These are phyloP conservation scores for Sphenodon punctatus DNA, from an alignment of 2,797 vertebrate genomes.

Conservation along the genomic window DNA sequence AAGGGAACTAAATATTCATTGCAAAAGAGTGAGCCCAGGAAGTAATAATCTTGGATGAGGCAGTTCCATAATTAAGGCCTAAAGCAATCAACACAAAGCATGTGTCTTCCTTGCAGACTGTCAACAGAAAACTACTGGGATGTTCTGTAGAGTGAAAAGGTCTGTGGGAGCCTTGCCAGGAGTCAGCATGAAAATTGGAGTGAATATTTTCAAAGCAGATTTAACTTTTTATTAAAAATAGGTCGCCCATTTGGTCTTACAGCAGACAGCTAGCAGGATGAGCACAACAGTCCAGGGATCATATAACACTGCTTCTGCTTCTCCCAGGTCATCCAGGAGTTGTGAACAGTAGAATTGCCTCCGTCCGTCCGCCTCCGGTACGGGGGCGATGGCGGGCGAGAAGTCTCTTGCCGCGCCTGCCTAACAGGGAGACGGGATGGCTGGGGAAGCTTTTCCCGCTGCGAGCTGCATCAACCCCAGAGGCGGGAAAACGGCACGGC, in stretches of 20 bases:
- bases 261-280: neutral
- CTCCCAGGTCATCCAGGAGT: neutral
- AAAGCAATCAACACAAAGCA: neutral
- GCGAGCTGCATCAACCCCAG: too few species aligned
- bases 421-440: too few species aligned
- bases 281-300: neutral
- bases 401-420: too few species aligned
- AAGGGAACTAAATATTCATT: neutral
- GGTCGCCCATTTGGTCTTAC: neutral
- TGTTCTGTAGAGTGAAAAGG: neutral
- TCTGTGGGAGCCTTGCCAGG: neutral
- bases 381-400: too few species aligned
- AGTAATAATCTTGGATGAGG: neutral
- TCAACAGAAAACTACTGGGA: neutral
- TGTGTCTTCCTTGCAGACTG: neutral
- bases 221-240: neutral
- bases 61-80: neutral
- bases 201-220: neutral
- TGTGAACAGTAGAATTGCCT: neutral
- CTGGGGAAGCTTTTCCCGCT: too few species aligned
- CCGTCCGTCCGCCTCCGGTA: too few species aligned
- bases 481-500: too few species aligned
- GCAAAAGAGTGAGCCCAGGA: neutral
- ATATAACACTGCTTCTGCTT: neutral
- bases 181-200: neutral